These are phyloP conservation scores for Lamprologus ornatipinnis DNA, from an alignment of 2,113 vertebrate genomes.

Conservation along the genomic window DNA sequence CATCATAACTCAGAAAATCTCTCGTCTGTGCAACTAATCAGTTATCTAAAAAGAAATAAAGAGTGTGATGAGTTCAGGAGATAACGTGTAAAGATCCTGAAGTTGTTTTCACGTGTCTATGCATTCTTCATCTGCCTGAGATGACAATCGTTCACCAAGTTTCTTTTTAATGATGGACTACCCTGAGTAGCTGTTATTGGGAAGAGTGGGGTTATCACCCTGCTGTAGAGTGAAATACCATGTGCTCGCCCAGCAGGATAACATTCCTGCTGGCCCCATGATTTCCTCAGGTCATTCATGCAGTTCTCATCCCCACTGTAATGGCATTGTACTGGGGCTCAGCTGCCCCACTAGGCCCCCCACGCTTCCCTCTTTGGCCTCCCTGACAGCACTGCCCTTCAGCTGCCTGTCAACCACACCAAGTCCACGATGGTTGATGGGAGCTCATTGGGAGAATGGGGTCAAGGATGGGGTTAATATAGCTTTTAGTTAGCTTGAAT, in stretches of 20 bases:
- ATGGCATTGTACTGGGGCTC: slow-evolving; percentile 65
- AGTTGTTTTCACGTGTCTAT: neutral
- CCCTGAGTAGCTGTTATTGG: slow-evolving; percentile 27
- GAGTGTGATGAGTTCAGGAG: neutral
- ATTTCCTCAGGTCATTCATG: slow-evolving; percentile 76
- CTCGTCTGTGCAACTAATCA: neutral
- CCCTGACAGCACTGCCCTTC: slow-evolving; percentile 53
- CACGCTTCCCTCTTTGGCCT: slow-evolving; percentile 50
- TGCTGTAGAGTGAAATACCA: slow-evolving; percentile 74
- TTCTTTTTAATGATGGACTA: slow-evolving; percentile 47
- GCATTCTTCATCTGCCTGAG: slow-evolving; percentile 4
- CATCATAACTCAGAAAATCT: neutral
- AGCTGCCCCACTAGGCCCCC: slow-evolving; percentile 48
- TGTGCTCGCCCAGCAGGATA: slow-evolving; percentile 83
- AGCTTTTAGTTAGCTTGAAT: neutral
- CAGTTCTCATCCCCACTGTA: slow-evolving; percentile 66
- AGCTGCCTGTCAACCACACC: slow-evolving; percentile 51
- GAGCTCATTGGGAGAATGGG: neutral
- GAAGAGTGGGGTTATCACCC: slow-evolving; percentile 55
- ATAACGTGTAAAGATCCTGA: neutral
- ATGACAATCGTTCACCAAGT: neutral
- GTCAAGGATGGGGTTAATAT: neutral
- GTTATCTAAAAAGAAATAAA: neutral
- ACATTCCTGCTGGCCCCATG: slow-evolving; percentile 80
- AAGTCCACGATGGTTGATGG: neutral